Evolutionary conservation across 1,140 invertebrate genomes (phyloP).

Genomic region (Fragariocoptes setiger): DNA sequence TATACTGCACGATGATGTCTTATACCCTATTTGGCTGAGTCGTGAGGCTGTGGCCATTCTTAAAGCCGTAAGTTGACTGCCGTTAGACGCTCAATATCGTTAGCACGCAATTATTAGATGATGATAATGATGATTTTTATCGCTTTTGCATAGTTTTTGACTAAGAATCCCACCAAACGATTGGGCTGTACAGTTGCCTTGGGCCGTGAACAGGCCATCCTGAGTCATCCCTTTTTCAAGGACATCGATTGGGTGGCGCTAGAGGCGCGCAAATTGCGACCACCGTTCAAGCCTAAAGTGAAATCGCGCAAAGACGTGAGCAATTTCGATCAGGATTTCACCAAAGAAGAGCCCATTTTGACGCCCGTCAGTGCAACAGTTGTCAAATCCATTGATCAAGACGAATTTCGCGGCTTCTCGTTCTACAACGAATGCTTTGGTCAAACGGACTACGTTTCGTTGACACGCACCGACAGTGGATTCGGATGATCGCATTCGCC

Average conservation of each 20-base stretch:
- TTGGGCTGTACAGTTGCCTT: conserved; percentile 51
- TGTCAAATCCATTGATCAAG: conserved; percentile 73
- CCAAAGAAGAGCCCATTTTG: conserved; percentile 77
- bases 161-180: conserved; percentile 73
- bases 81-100: no score
- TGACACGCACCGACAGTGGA: no score
- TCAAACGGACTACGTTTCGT: no score
- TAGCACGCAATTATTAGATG: no score
- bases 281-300: conserved; percentile 89
- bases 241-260: conserved; percentile 86
- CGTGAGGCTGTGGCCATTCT: conserved; percentile 86
- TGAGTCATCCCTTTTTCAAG: conserved; percentile 71
- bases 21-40: conserved; percentile 88
- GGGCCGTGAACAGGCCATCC: conserved; percentile 50
- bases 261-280: conserved; percentile 56
- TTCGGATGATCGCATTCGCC: no score
- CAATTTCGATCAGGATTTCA: conserved; percentile 98
- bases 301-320: conserved; percentile 84
- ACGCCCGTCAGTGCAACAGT: conserved; percentile 71
- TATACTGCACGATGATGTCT: conserved; percentile 85
- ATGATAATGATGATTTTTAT: no score
- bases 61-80: conserved; percentile 40
- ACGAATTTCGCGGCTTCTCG: conserved; percentile 87
- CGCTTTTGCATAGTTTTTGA: conserved; percentile 90
- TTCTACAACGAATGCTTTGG: conserved; percentile 77